Evolutionary conservation across 2,888 invertebrate genomes (phyloP).

Genomic region (Pemphredon lugubris): DNA sequence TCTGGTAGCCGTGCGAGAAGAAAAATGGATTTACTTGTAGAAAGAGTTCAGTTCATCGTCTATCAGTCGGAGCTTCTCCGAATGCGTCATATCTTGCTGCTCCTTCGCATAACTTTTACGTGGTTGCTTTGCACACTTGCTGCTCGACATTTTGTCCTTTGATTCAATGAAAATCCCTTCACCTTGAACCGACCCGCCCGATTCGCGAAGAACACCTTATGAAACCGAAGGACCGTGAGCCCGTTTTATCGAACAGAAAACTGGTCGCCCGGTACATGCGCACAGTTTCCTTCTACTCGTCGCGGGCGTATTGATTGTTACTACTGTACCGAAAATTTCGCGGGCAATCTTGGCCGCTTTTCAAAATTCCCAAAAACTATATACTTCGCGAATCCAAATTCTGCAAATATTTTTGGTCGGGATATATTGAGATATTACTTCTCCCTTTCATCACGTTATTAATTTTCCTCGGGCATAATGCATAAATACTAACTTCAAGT

Average conservation of each 20-base stretch:
- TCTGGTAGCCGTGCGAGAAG: no score
- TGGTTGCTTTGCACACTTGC: constrained; percentile 75
- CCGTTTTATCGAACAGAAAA: constrained; percentile 50
- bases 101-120: constrained; percentile 76
- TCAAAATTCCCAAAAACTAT: not conserved
- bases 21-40: constrained; percentile 75
- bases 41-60: constrained; percentile 79
- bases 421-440: not conserved
- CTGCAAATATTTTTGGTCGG: not conserved
- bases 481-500: no score
- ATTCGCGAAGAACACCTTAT: not conserved
- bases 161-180: not conserved
- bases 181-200: not conserved
- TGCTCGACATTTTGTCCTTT: constrained; percentile 69
- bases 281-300: constrained; percentile 32
- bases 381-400: not conserved
- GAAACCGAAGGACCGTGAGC: constrained; percentile 14
- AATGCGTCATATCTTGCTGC: constrained; percentile 78
- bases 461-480: no score
- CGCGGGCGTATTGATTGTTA: constrained; percentile 53
- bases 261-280: constrained; percentile 41
- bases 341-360: constrained; percentile 27
- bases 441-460: no score
- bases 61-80: constrained; percentile 77
- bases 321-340: constrained; percentile 6